Base-by-base conservation (phyloP, 2,113 vertebrate species). In the Enhydra lutris region DNA sequence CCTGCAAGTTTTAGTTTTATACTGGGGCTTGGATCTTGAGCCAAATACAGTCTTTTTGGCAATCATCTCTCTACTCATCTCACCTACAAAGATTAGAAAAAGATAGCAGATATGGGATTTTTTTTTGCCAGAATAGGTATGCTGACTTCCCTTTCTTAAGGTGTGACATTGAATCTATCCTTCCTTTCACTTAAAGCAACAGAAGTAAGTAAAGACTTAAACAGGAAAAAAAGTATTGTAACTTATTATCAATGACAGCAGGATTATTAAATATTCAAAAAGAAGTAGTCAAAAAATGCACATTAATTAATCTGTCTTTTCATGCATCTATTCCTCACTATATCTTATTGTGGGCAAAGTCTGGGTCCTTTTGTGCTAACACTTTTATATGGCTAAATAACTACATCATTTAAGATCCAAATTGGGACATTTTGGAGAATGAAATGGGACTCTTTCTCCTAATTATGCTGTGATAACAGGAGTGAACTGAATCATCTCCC, bases 141-240 rank as follows among this genome's bases (percentile, higher is more conserved):
- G 18, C 11, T 90, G 63, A 92, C 86, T 67, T 87, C 15, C 39
- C 11, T 96, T 95, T 95, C 93, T 18, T 65, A 29, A 63, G 81
- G 92, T 98, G 84, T 85, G 67, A 94, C 10, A 59, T 73, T 71
- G n/a, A 98, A 89, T 97, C 93, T 74, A 78, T 65, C 11, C 5
- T 92, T 88, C 39, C 71, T 85, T 82, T 96, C 91, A 73, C 4
- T 29, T 71, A 93, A 17, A 7, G 39, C 84, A 84, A 26, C 65
- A 94, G 39, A 92, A 47, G 94, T 91, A 42, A 6, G 39, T 94
- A 50, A 59, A 91, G 20, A 50, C 10, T 85, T 84, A 47, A 85
- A 78, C 9, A 42, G n/a, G 12, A 47, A 80, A 29, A 26, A 61
- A 45, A 0, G 14, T n/a, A 74, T 15, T 21, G 0, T 61, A 80